phyloP scores from a whole-genome alignment of 2,888 invertebrate species.

The Falcaria lacertinaria region DNA sequence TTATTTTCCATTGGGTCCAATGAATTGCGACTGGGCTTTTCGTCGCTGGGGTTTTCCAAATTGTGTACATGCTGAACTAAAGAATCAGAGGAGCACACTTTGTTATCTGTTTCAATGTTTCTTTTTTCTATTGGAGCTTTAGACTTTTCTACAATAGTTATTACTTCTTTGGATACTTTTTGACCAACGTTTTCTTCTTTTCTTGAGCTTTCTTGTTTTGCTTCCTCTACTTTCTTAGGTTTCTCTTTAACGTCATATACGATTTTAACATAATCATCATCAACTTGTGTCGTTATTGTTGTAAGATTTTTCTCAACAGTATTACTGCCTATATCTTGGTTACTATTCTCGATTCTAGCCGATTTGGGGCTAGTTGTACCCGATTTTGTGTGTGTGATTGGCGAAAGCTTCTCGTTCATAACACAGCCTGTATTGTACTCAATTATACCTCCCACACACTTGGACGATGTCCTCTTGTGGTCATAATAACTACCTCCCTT shows the following conservation, averaged over 20 bases:
- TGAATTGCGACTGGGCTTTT: conserved; percentile 31
- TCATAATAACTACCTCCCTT: conserved; percentile 30
- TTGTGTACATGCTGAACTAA: conserved; percentile 56
- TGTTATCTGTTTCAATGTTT: conserved; percentile 17
- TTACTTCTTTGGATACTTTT: conserved; percentile 11
- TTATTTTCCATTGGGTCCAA: conserved; percentile 55
- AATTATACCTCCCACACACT: conserved; percentile 46
- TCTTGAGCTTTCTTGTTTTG: conserved; percentile 11
- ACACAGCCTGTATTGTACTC: conserved; percentile 28
- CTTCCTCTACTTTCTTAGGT: conserved; percentile 8
- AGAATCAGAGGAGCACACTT: conserved; percentile 51
- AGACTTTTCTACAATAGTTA: conserved; percentile 1
- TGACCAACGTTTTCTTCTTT: conserved; percentile 13
- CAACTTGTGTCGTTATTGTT: conserved; percentile 38
- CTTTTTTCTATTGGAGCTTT: conserved; percentile 12
- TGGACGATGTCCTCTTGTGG: conserved; percentile 47
- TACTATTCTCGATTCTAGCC: conserved; percentile 14
- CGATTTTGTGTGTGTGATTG: conserved; percentile 44
- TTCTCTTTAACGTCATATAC: conserved; percentile 5
- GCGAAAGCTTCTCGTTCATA: conserved; percentile 49
- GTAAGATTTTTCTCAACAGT: conserved; percentile 23
- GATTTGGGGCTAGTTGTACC: conserved; percentile 38
- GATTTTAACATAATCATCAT: conserved; percentile 7
- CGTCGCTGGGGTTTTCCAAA: conserved; percentile 47
- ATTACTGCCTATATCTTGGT: conserved; percentile 37